Base-by-base conservation (phyloP, 2,797 vertebrate species). In the Epinephelus awoara region DNA sequence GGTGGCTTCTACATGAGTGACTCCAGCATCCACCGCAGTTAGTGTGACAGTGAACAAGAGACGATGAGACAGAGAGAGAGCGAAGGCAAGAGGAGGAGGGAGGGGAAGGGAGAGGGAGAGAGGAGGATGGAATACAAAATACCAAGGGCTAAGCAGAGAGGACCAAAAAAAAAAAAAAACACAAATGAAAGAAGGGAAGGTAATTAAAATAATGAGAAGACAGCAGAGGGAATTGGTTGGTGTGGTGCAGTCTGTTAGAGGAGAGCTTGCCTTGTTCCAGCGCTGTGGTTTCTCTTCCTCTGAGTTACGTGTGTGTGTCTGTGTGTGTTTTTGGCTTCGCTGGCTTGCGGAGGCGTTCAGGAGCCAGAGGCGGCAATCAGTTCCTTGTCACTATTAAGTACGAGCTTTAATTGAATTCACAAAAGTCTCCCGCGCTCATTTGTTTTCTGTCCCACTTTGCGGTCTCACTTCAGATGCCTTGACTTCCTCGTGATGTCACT, bases 1-100 rank as follows among this genome's bases (percentile, higher is more conserved):
- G 87, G 92, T 88, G 89, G 89, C 92, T 93, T 92, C 87, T 88
- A 92, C 91, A 90, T 91, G 89, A 90, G 81, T 87, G 80, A 92
- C 75, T 93, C 87, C 84, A 67, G 88, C 88, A 88, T 89, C 87
- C 76, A 78, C 74, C 69, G 79, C 91, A 85, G 89, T 91, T 87
- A 86, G 87, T 90, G 89, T 93, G 93, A 93, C 92, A 94, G 88
- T 78, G 85, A 89, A 84, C 87, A 76, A 85, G 90, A 91, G 81
- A 75, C 73, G 86, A 92, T 84, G 89, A 92, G 93, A 91, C 86
- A 89, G 84, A 83, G 80, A 76, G 88, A 76, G 87, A 78, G 88
- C 44, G n/a, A 80, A 82, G 67, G 79, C 56, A 63, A 61, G 63
- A 86, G 69, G 42, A 65, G 66, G 79, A 85, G 82, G 77, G 85